Percentiles rank a stretch among this genome's conserved stretches.
These are phyloP conservation scores for Alouatta caraya DNA, from an alignment of 2,797 vertebrate species.

Conservation along the genomic window DNA sequence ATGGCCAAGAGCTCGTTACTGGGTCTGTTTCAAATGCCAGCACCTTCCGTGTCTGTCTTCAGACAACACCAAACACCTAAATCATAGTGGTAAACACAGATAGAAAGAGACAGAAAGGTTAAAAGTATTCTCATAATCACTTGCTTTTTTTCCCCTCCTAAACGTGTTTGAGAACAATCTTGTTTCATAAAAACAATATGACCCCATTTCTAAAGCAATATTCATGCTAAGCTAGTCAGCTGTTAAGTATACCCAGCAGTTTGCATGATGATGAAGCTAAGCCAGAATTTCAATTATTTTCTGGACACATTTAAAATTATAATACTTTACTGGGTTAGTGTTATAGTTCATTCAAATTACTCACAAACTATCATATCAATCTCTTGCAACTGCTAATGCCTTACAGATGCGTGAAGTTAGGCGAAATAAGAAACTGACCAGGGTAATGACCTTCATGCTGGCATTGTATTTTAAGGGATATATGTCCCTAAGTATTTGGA, in stretches of 20 bases:
- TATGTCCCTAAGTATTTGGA: constrained; percentile 30
- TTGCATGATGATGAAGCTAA: constrained; percentile 87
- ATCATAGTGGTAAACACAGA: constrained; percentile 81
- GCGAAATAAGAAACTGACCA: constrained; percentile 74
- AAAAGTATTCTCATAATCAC: constrained; percentile 84
- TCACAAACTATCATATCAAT: constrained; percentile 87
- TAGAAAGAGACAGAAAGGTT: constrained; percentile 86
- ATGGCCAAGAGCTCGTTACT: constrained; percentile 80
- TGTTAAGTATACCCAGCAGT: constrained; percentile 87
- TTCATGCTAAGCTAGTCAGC: constrained; percentile 89
- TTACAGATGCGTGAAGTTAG: constrained; percentile 83
- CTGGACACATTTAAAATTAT: constrained; percentile 91
- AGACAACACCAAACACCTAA: constrained; percentile 81
- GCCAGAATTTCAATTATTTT: constrained; percentile 91
- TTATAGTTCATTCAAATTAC: constrained; percentile 89
- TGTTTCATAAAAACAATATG: constrained; percentile 89
- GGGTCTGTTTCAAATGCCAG: constrained; percentile 80
- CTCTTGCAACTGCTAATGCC: constrained; percentile 84
- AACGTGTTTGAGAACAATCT: constrained; percentile 85
- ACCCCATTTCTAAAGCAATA: constrained; percentile 90
- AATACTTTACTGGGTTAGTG: constrained; percentile 87
- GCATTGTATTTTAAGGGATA: constrained; percentile 68
- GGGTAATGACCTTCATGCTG: constrained; percentile 84
- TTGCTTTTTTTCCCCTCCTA: constrained; percentile 83
- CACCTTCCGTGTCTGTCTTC: constrained; percentile 81